phyloP scores from a whole-genome alignment of 64 coral and sea anemone species.

The Montipora cactus region DNA sequence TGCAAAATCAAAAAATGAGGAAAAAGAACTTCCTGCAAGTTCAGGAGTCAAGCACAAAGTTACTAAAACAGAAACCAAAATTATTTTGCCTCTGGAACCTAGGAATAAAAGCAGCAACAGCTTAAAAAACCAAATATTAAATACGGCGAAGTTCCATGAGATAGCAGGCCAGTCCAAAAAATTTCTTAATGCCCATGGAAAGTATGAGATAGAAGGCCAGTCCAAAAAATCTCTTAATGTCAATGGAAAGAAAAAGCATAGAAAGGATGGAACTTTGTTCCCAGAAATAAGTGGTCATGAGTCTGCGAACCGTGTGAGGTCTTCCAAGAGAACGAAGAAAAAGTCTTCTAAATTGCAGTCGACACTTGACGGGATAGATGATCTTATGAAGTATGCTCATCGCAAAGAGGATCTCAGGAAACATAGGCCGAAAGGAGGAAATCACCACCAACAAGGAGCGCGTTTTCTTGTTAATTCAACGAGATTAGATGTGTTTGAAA shows the following conservation, averaged over 20 bases:
- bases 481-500: background rate
- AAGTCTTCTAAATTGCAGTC: background rate
- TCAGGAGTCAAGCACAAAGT: background rate
- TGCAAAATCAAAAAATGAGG: background rate
- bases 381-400: constrained; percentile 35
- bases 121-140: background rate
- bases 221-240: too few species aligned
- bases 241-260: background rate
- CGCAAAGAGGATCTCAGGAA: background rate
- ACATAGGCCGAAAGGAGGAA: background rate
- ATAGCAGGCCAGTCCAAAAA: background rate
- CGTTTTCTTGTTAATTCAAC: background rate
- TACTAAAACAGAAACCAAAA: background rate
- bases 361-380: background rate
- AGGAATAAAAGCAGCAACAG: background rate
- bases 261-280: background rate
- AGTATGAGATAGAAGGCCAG: too few species aligned
- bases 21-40: background rate
- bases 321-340: background rate
- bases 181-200: background rate
- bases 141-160: background rate
- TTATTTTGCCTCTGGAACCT: too few species aligned
- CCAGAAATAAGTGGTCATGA: background rate
- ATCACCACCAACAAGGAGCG: background rate
- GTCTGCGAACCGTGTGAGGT: background rate